phyloP scores from a whole-genome alignment of 2,888 invertebrate species.

The Dendrolimus pini region DNA sequence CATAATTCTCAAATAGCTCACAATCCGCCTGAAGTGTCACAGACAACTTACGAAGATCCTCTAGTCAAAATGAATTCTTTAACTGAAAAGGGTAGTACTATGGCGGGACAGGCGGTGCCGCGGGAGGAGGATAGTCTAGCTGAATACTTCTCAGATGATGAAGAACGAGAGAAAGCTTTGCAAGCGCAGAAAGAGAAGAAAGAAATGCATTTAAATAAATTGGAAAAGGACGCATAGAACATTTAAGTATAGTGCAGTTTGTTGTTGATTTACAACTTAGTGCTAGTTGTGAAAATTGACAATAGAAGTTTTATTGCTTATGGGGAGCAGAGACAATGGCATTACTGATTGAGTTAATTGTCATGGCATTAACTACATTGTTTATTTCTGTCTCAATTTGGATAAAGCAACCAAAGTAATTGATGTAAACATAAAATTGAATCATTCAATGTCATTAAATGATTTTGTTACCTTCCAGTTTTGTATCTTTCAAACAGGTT shows the following conservation, averaged over 20 bases:
- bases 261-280: slow-evolving; percentile 21
- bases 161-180: slow-evolving; percentile 61
- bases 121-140: slow-evolving; percentile 50
- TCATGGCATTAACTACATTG: too few species aligned
- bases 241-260: slow-evolving; percentile 29
- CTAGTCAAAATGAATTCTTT: slow-evolving; percentile 47
- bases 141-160: slow-evolving; percentile 72
- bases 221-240: slow-evolving; percentile 55
- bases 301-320: too few species aligned
- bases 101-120: slow-evolving; percentile 46
- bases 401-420: too few species aligned
- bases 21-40: slow-evolving; percentile 29
- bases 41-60: slow-evolving; percentile 40
- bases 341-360: too few species aligned
- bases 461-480: too few species aligned
- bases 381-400: too few species aligned
- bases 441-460: too few species aligned
- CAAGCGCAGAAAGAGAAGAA: slow-evolving; percentile 52
- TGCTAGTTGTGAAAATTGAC: too few species aligned
- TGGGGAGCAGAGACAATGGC: too few species aligned
- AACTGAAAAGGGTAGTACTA: slow-evolving; percentile 47
- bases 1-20: slow-evolving; percentile 38
- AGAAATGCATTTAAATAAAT: slow-evolving; percentile 38
- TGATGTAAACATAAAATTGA: too few species aligned
- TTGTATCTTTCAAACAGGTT: too few species aligned